Evolutionary conservation across 1,140 invertebrate species (phyloP).

Genomic region (Drosophila bifasciata): DNA sequence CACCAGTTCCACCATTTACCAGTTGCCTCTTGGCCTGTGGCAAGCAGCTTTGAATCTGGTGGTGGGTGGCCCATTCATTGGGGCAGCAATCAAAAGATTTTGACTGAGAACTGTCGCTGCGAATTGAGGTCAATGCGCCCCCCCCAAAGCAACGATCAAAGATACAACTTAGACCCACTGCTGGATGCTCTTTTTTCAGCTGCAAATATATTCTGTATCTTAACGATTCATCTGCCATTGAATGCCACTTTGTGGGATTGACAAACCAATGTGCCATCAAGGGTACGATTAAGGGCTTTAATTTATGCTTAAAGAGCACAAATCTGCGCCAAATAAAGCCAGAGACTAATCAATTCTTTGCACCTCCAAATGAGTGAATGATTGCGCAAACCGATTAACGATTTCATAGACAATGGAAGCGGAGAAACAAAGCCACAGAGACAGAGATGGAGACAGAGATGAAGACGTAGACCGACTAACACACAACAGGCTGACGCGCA

Average conservation of each 20-base stretch:
- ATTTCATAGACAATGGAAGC: slow-evolving; percentile 30
- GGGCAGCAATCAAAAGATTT: slow-evolving; percentile 9
- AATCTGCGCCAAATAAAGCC: slow-evolving; percentile 19
- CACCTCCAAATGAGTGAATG: slow-evolving; percentile 28
- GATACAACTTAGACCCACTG: background rate
- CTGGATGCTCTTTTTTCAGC: no score
- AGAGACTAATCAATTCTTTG: slow-evolving; percentile 51
- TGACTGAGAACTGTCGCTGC: slow-evolving; percentile 14
- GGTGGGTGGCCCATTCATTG: slow-evolving; percentile 42
- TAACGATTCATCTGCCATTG: no score
- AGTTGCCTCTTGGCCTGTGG: slow-evolving; percentile 10
- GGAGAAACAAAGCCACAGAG: slow-evolving; percentile 48
- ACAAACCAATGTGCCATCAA: background rate
- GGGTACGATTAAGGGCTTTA: slow-evolving; percentile 32
- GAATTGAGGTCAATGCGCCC: slow-evolving; percentile 29
- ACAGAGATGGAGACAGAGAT: background rate
- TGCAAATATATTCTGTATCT: no score
- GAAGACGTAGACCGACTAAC: slow-evolving; percentile 36
- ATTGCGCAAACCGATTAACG: slow-evolving; percentile 56
- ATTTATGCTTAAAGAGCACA: slow-evolving; percentile 54
- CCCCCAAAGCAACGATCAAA: background rate
- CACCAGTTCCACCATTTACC: slow-evolving; percentile 32
- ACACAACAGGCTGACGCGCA: slow-evolving; percentile 25
- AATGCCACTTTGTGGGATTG: no score
- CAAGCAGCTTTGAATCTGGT: slow-evolving; percentile 19